Conservation (phyloP, 1,140 invertebrate genomes). For the Tenebrio molitor region DNA sequence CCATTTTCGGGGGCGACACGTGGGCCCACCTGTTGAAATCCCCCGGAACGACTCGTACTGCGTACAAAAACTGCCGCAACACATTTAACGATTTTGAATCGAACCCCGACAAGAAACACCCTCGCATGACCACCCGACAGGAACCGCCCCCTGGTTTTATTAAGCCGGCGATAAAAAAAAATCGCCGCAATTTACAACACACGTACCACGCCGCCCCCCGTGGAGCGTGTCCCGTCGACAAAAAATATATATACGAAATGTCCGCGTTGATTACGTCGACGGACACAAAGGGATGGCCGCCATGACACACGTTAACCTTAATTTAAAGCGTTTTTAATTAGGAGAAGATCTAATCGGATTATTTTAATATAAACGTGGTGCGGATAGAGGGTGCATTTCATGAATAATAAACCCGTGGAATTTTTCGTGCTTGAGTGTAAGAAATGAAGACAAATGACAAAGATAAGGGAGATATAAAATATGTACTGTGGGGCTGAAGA, state of each 20-base stretch:
- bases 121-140: constrained; percentile 23
- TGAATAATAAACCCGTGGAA: neutral
- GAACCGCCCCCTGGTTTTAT: neutral
- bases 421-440: no score
- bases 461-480: no score
- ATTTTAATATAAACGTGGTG: neutral
- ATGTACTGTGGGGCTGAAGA: no score
- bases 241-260: neutral
- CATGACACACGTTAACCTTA: neutral
- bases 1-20: no score
- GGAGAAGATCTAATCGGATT: neutral
- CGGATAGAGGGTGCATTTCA: neutral
- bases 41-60: neutral
- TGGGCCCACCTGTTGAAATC: no score
- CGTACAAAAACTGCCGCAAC: neutral
- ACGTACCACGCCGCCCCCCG: neutral
- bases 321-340: neutral
- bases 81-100: constrained; percentile 16
- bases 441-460: no score
- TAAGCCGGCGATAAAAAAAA: constrained; percentile 5
- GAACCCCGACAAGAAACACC: neutral
- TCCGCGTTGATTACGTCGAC: neutral
- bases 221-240: neutral
- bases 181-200: neutral
- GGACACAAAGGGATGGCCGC: neutral